A percentile compares a stretch with the other conserved stretches of the same genome.
phyloP scores from a whole-genome alignment of 2,113 vertebrate species.

The Ammodytes dubius region DNA sequence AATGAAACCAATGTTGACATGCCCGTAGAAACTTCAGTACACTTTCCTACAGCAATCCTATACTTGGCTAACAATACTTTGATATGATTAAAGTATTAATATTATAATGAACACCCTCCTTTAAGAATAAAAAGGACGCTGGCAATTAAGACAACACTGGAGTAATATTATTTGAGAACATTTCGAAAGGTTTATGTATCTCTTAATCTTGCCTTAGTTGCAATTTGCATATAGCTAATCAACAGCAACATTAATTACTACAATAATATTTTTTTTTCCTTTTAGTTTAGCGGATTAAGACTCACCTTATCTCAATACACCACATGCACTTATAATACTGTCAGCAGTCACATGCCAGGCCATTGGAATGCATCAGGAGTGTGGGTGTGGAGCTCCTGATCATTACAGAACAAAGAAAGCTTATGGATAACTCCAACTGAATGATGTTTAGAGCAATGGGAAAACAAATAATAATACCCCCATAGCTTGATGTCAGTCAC shows the following conservation, averaged over 20 bases:
- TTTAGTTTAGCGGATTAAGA: background rate
- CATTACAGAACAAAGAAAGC: background rate
- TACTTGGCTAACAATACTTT: background rate
- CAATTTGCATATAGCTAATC: background rate
- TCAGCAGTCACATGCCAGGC: conserved; percentile 55
- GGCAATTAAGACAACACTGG: background rate
- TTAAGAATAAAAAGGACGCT: background rate
- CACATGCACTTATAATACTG: background rate
- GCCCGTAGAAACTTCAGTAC: background rate
- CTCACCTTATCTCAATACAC: background rate
- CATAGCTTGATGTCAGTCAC: background rate
- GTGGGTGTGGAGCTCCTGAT: background rate
- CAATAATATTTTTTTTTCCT: background rate
- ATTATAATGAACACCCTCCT: background rate
- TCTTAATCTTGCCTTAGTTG: background rate
- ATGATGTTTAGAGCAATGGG: background rate
- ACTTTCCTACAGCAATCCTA: background rate
- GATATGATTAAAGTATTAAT: background rate
- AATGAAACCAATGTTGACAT: background rate
- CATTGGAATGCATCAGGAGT: conserved; percentile 39
- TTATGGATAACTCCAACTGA: background rate
- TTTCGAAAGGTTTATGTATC: background rate
- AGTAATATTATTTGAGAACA: background rate
- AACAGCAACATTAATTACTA: background rate
- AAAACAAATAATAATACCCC: background rate